These are phyloP conservation scores for Hypena proboscidalis DNA, from an alignment of 2,888 invertebrate species.

Conservation along the genomic window DNA sequence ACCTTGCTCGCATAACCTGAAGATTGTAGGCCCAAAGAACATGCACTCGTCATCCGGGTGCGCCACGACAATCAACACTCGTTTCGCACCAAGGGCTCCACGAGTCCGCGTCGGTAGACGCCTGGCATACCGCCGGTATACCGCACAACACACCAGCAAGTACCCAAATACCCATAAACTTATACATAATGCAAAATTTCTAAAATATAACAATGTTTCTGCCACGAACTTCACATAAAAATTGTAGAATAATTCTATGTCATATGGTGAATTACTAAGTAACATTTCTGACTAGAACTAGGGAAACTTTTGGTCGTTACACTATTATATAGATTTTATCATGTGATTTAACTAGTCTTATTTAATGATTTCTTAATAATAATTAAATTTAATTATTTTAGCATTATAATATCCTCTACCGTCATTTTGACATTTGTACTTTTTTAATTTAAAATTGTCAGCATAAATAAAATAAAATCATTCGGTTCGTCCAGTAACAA, in stretches of 20 bases:
- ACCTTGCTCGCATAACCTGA: conserved; percentile 87
- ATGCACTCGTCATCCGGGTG: conserved; percentile 99
- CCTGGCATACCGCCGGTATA: conserved; percentile 81
- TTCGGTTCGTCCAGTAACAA: no score
- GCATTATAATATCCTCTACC: conserved; percentile 32
- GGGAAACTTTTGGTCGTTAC: conserved; percentile 27
- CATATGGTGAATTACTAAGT: conserved; percentile 55
- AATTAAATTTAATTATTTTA: conserved; percentile 21
- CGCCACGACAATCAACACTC: conserved; percentile 93
- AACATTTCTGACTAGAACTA: conserved; percentile 74
- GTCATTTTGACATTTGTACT: conserved; percentile 42
- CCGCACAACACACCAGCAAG: conserved; percentile 78
- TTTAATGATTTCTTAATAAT: conserved; percentile 22
- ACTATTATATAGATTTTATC: conserved; percentile 16
- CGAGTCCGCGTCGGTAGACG: conserved; percentile 77
- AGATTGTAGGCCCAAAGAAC: conserved; percentile 98
- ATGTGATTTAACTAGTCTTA: conserved; percentile 17
- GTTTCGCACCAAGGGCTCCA: conserved; percentile 79
- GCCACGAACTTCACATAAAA: conserved; percentile 69
- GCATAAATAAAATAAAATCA: no score
- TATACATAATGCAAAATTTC: conserved; percentile 75
- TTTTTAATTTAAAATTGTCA: no score
- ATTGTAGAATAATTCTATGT: conserved; percentile 62
- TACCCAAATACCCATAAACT: conserved; percentile 84
- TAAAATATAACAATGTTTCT: conserved; percentile 69